These are phyloP conservation scores for Gonatopus flavifemur DNA, from an alignment of 1,140 invertebrate species.

Conservation along the genomic window DNA sequence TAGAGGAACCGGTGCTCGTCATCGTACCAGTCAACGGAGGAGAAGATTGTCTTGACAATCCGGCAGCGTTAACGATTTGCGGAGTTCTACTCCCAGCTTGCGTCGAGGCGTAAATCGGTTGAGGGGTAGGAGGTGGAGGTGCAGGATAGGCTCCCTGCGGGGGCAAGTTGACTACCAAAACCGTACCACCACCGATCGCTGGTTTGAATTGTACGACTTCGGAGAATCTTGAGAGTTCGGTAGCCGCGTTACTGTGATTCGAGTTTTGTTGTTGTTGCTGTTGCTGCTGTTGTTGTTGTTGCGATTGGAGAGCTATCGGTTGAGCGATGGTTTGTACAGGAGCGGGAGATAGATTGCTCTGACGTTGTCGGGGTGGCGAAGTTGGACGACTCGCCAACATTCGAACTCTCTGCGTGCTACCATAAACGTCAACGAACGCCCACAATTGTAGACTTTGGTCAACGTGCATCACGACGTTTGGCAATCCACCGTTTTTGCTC, in stretches of 20 bases:
- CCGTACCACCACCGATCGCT: slow-evolving; percentile 66
- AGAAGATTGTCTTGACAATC: slow-evolving; percentile 32
- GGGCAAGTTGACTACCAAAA: slow-evolving; percentile 79
- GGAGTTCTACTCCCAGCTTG: slow-evolving; percentile 12
- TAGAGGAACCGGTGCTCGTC: slow-evolving; percentile 59
- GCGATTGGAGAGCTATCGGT: slow-evolving; percentile 35
- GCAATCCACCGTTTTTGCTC: slow-evolving; percentile 80
- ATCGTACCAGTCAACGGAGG: slow-evolving; percentile 50
- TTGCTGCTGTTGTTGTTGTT: slow-evolving; percentile 29
- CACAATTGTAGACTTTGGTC: slow-evolving; percentile 87
- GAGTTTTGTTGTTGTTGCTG: slow-evolving; percentile 41
- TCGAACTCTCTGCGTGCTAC: slow-evolving; percentile 85
- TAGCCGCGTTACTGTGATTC: slow-evolving; percentile 47
- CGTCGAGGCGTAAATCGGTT: slow-evolving; percentile 33
- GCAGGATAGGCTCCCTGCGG: slow-evolving; percentile 54
- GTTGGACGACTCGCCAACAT: slow-evolving; percentile 62
- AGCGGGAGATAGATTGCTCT: slow-evolving; percentile 24
- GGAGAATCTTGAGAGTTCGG: slow-evolving; percentile 53
- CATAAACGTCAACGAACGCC: slow-evolving; percentile 96
- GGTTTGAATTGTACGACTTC: slow-evolving; percentile 68
- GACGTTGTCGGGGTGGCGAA: slow-evolving; percentile 46
- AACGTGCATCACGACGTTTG: slow-evolving; percentile 89
- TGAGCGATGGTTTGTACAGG: slow-evolving; percentile 16
- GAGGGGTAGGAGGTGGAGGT: slow-evolving; percentile 43
- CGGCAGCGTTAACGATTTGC: slow-evolving; percentile 7